These are phyloP conservation scores for Osmoderma eremita DNA, from an alignment of 2,888 invertebrate genomes.

Conservation along the genomic window DNA sequence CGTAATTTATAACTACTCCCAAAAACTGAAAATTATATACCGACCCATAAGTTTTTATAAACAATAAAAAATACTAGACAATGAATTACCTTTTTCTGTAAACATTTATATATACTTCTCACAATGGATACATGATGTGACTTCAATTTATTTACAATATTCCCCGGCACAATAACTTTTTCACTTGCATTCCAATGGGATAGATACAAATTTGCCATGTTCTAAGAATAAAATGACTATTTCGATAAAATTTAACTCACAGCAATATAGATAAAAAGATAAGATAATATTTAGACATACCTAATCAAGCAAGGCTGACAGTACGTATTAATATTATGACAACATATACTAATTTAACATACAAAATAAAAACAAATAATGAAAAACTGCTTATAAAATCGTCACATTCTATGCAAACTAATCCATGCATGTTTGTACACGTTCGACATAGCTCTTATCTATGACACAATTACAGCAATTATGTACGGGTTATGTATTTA, in stretches of 20 bases:
- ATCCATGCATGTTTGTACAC: conserved; percentile 30
- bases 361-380: conserved; percentile 35
- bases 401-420: conserved; percentile 33
- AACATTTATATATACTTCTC: conserved; percentile 30
- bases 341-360: conserved; percentile 32
- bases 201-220: conserved; percentile 37
- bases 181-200: conserved; percentile 33
- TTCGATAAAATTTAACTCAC: neutral
- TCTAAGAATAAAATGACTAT: conserved; percentile 1
- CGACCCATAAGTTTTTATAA: neutral
- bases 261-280: conserved; percentile 6
- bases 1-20: conserved; percentile 37
- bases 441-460: neutral
- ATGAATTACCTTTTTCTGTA: conserved; percentile 29
- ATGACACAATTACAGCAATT: too few species aligned
- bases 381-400: conserved; percentile 35
- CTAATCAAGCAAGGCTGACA: conserved; percentile 25
- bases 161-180: conserved; percentile 27
- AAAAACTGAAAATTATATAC: conserved; percentile 18
- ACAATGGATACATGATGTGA: conserved; percentile 22
- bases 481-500: too few species aligned
- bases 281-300: conserved; percentile 16
- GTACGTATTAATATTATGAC: conserved; percentile 34
- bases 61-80: neutral
- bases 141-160: conserved; percentile 26